A percentile compares a stretch with the other conserved stretches of the same genome.
These are phyloP conservation scores for Taphrorychus bicolor DNA, from an alignment of 2,888 invertebrate species.

Conservation along the genomic window DNA sequence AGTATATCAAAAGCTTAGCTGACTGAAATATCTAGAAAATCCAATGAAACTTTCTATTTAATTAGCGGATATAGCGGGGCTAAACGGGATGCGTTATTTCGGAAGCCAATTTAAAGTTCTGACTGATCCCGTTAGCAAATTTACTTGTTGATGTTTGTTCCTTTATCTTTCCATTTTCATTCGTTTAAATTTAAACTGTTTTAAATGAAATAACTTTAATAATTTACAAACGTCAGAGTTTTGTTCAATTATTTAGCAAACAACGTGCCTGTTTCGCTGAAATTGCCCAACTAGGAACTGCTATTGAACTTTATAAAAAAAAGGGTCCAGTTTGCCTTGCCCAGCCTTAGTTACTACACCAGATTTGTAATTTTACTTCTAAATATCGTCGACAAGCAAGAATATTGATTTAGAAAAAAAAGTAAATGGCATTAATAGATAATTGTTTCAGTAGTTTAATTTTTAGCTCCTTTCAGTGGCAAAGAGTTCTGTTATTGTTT, in stretches of 20 bases:
- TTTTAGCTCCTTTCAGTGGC: background rate
- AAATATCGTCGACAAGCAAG: background rate
- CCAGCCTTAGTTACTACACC: background rate
- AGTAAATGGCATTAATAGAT: background rate
- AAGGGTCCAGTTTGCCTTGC: background rate
- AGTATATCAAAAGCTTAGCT: background rate
- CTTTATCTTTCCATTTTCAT: conserved; percentile 10
- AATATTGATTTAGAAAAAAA: background rate
- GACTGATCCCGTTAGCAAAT: conserved; percentile 33
- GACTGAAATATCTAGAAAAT: conserved; percentile 22
- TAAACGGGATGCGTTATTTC: conserved; percentile 35
- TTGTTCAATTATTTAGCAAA: background rate
- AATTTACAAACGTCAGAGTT: background rate
- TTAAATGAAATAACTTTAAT: background rate
- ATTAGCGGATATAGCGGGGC: conserved; percentile 21
- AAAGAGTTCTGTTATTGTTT: too few relatives aligned
- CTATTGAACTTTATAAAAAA: conserved; percentile 4
- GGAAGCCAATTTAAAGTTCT: conserved; percentile 33
- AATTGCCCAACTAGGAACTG: background rate
- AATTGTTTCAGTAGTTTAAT: background rate
- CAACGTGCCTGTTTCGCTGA: background rate
- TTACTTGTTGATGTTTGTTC: conserved; percentile 6
- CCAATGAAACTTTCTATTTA: conserved; percentile 33
- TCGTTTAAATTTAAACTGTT: background rate
- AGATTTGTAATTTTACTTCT: conserved; percentile 1